A percentile compares a stretch with the other conserved stretches of the same genome.
phyloP scores from a whole-genome alignment of 2,888 invertebrate genomes.

The Emmelina monodactyla region DNA sequence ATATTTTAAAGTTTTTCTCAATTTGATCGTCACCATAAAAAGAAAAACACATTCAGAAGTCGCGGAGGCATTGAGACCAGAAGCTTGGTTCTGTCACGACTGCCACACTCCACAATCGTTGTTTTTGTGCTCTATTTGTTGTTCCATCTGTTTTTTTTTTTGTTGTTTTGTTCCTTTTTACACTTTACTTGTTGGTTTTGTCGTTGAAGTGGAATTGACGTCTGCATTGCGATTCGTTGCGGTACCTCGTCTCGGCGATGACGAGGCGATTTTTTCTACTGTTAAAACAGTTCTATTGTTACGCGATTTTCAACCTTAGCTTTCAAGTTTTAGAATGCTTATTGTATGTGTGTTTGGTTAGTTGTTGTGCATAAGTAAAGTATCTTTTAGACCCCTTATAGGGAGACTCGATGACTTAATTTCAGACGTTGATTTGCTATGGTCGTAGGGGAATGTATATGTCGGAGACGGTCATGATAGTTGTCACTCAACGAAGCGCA shows the following conservation, averaged over 20 bases:
- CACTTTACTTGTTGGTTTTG: constrained; percentile 57
- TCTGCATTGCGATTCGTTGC: constrained; percentile 54
- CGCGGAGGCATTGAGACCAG: constrained; percentile 5
- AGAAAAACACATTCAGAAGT: background rate
- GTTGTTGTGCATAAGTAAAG: constrained; percentile 12
- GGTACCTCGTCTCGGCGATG: constrained; percentile 44
- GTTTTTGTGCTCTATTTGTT: constrained; percentile 11
- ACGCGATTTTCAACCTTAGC: background rate
- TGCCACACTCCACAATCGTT: constrained; percentile 4
- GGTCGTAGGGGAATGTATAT: constrained; percentile 21
- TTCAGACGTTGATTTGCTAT: constrained; percentile 41
- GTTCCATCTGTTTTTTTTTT: constrained; percentile 20
- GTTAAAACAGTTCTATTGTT: constrained; percentile 7
- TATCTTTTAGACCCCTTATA: constrained; percentile 36
- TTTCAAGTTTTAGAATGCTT: background rate
- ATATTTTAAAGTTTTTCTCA: no score
- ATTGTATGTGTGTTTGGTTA: background rate
- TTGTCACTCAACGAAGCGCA: no score
- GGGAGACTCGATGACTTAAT: constrained; percentile 52
- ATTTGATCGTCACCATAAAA: no score
- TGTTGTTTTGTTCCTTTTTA: constrained; percentile 28
- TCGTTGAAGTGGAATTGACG: constrained; percentile 45
- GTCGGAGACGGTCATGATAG: no score
- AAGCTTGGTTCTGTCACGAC: constrained; percentile 14
- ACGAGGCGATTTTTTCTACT: constrained; percentile 42